Percentiles rank a stretch among this genome's conserved stretches.
Conservation (phyloP, 2,888 invertebrate genomes). For the Gymnocheta viridis region DNA sequence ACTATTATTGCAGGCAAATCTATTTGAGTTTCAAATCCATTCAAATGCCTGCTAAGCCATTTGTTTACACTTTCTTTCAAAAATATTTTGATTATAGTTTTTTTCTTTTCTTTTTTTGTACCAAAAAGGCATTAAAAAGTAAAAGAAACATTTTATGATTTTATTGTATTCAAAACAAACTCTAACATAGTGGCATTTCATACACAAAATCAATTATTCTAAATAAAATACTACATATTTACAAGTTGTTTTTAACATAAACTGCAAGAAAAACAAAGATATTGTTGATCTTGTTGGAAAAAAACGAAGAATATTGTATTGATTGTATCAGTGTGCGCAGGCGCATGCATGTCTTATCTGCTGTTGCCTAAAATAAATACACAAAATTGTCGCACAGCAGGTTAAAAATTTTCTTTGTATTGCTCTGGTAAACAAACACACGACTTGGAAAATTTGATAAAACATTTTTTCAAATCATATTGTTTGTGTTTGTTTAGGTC, state of each 20-base stretch:
- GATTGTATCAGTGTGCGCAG: not conserved
- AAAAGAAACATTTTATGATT: not conserved
- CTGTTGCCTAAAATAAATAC: not conserved
- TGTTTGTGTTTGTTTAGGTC: not conserved
- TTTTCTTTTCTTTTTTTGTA: no score
- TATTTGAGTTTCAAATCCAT: no score
- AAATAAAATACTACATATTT: no score
- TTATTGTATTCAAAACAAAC: not conserved
- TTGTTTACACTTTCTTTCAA: not conserved
- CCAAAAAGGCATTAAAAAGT: no score
- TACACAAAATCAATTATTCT: no score
- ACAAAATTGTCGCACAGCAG: conserved; percentile 15
- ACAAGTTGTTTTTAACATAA: no score
- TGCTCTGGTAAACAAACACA: conserved; percentile 8
- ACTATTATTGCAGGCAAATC: not conserved
- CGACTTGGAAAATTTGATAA: conserved; percentile 3
- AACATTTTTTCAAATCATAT: not conserved
- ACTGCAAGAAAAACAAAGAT: no score
- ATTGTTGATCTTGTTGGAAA: no score
- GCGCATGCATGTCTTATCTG: not conserved
- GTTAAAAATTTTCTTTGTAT: conserved; percentile 19
- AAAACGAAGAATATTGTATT: not conserved
- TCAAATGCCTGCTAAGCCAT: no score
- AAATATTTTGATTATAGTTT: not conserved
- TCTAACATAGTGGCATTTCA: not conserved